phyloP scores from a whole-genome alignment of 2,797 vertebrate genomes.

The Philypnodon macrostomus region DNA sequence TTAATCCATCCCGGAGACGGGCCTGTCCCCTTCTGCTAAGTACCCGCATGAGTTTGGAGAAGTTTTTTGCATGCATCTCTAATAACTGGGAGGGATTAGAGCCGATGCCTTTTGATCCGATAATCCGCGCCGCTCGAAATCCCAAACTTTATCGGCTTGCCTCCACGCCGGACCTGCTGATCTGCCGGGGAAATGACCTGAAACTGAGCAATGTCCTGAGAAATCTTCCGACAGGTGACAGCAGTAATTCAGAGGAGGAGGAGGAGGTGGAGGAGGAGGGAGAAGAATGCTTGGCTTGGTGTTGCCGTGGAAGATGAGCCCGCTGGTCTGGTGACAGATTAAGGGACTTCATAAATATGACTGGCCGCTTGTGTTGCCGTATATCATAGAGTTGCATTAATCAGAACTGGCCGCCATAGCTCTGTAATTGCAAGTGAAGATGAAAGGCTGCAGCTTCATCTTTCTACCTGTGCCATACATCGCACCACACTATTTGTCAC shows the following conservation, averaged over 20 bases:
- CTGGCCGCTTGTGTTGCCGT: conserved; percentile 37
- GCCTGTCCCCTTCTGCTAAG: conserved; percentile 63
- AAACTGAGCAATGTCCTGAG: conserved; percentile 62
- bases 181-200: conserved; percentile 70
- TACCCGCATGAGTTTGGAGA: conserved; percentile 69
- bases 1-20: conserved; percentile 67
- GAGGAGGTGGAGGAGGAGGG: conserved; percentile 53
- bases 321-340: too few relatives aligned
- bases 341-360: conserved; percentile 72
- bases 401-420: conserved; percentile 54
- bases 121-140: conserved; percentile 70
- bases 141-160: conserved; percentile 69
- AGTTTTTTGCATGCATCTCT: conserved; percentile 77
- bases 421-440: conserved; percentile 60
- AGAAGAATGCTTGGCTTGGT: conserved; percentile 61
- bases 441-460: conserved; percentile 63
- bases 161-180: conserved; percentile 65
- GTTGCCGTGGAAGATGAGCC: conserved; percentile 69
- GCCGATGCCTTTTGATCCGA: conserved; percentile 75
- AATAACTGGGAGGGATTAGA: conserved; percentile 79
- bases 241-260: conserved; percentile 52
- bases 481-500: conserved; percentile 38
- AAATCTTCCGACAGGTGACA: conserved; percentile 71
- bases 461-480: conserved; percentile 50
- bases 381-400: conserved; percentile 60